A percentile compares a stretch with the other conserved stretches of the same genome.
These are phyloP conservation scores for Pogonocherus hispidulus DNA, from an alignment of 2,888 invertebrate species.

Conservation along the genomic window DNA sequence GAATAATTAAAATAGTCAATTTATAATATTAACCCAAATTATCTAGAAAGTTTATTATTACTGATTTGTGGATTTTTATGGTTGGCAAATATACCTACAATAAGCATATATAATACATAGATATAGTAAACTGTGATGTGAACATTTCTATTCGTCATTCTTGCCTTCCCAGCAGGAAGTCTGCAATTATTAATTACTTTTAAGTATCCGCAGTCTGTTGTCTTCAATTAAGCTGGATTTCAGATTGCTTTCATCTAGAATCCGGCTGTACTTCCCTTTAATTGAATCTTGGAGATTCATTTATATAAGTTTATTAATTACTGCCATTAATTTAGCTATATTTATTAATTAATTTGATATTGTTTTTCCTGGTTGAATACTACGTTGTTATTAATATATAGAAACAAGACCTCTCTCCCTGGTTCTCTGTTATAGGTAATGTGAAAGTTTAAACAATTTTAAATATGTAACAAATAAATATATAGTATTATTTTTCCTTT, in stretches of 20 bases:
- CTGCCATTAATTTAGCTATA: no score
- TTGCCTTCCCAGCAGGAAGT: slow-evolving; percentile 12
- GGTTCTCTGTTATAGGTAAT: no score
- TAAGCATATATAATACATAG: neutral
- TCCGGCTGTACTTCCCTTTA: neutral
- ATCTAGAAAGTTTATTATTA: slow-evolving; percentile 16
- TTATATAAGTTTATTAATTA: neutral
- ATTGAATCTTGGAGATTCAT: neutral
- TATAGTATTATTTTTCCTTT: no score
- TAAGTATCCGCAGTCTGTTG: neutral
- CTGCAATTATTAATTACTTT: neutral
- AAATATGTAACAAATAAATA: no score
- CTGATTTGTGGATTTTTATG: slow-evolving; percentile 4
- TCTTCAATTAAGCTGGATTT: slow-evolving; percentile 3
- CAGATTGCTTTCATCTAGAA: neutral
- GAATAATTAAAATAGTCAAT: neutral
- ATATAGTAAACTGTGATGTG: neutral
- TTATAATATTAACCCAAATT: slow-evolving; percentile 1
- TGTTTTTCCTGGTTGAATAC: no score
- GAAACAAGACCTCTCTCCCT: no score
- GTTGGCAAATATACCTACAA: slow-evolving; percentile 1
- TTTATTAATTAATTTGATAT: no score
- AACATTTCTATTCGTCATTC: slow-evolving; percentile 17
- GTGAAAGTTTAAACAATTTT: no score
- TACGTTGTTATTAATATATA: no score